phyloP scores from a whole-genome alignment of 2,797 vertebrate genomes.

The Esox lucius region DNA sequence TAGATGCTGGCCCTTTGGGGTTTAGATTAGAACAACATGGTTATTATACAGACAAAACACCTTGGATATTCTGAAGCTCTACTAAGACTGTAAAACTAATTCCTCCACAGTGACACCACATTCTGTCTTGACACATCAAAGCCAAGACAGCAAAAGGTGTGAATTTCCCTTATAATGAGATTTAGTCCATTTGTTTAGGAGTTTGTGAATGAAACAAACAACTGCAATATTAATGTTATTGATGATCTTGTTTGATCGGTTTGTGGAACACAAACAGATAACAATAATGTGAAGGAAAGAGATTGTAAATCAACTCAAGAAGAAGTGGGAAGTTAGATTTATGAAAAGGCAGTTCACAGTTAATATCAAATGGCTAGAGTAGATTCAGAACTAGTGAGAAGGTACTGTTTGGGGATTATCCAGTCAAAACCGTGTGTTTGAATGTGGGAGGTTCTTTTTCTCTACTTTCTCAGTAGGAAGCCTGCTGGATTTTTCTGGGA shows the following conservation, averaged over 20 bases:
- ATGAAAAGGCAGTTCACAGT: not conserved
- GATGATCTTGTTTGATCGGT: not conserved
- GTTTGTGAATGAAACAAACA: not conserved
- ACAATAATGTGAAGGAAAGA: not conserved
- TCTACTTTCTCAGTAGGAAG: conserved; percentile 2
- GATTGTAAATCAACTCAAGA: not conserved
- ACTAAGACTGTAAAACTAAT: not conserved
- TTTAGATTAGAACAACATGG: not conserved
- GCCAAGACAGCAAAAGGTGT: not conserved
- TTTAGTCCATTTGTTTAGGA: not conserved
- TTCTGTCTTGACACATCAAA: not conserved
- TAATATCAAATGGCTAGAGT: not conserved
- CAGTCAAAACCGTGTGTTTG: not conserved
- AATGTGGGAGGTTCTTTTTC: conserved; percentile 6
- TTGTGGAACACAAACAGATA: not conserved
- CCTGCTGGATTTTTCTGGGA: not conserved
- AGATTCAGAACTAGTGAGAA: not conserved
- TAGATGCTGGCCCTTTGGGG: not conserved
- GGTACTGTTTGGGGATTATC: not conserved
- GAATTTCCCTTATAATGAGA: not conserved
- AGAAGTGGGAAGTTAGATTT: not conserved
- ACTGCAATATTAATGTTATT: not conserved
- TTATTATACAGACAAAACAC: not conserved
- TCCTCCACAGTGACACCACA: not conserved
- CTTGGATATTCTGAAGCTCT: not conserved